Percentiles rank a stretch among this genome's conserved stretches.
These are phyloP conservation scores for Sturmia bella DNA, from an alignment of 2,888 invertebrate genomes.

Conservation along the genomic window DNA sequence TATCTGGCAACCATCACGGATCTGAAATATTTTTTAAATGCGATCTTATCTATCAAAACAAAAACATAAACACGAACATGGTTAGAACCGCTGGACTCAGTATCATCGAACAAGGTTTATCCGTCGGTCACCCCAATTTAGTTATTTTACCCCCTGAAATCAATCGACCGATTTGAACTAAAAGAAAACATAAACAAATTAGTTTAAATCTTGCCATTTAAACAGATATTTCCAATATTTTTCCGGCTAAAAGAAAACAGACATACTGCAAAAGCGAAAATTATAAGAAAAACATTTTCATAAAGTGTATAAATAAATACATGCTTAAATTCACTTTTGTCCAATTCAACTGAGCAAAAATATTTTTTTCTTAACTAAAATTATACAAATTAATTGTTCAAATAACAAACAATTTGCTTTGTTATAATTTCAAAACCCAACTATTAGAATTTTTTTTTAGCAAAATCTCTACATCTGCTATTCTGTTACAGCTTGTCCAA, in stretches of 20 bases:
- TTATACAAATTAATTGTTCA: conserved; percentile 46
- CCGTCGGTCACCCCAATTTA: too few relatives aligned
- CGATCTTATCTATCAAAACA: too few relatives aligned
- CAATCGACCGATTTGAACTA: too few relatives aligned
- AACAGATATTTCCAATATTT: conserved; percentile 23
- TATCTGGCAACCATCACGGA: too few relatives aligned
- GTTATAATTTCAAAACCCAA: not conserved
- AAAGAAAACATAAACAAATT: not conserved
- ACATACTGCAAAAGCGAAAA: conserved; percentile 25
- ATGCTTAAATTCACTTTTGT: conserved; percentile 33
- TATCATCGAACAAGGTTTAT: too few relatives aligned
- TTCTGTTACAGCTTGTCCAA: conserved; percentile 36
- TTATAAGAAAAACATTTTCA: conserved; percentile 39
- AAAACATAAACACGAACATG: too few relatives aligned
- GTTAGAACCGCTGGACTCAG: too few relatives aligned
- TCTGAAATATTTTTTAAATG: too few relatives aligned
- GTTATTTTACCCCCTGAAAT: too few relatives aligned
- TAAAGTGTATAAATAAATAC: conserved; percentile 50
- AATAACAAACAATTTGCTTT: conserved; percentile 48
- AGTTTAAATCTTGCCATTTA: not conserved
- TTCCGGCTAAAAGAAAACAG: conserved; percentile 37
- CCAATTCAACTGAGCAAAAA: conserved; percentile 9
- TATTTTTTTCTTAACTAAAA: not conserved
- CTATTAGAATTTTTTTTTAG: conserved; percentile 10
- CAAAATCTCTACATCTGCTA: conserved; percentile 36